Percentiles rank a stretch among this genome's conserved stretches.
These are phyloP conservation scores for Arbacia lixula DNA, from an alignment of 53 echinoderm and acorn worm species.

Conservation along the genomic window DNA sequence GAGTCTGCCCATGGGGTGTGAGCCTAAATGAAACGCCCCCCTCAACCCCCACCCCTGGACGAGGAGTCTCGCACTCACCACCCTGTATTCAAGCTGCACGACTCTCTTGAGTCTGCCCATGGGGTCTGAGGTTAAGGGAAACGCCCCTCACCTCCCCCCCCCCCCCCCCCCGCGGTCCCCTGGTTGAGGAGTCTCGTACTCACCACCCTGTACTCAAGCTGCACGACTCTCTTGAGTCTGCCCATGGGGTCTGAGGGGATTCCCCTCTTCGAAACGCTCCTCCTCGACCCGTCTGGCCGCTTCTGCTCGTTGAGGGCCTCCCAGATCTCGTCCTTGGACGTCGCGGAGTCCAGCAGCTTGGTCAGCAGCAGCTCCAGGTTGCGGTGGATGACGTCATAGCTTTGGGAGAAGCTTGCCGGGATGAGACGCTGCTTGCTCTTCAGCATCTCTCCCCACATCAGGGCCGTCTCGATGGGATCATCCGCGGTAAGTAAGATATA, in stretches of 20 bases:
- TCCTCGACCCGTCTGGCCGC: slow-evolving; percentile 9
- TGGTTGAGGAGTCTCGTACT: neutral
- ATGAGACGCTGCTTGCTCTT: neutral
- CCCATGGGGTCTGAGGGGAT: slow-evolving; percentile 14
- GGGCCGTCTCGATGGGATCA: slow-evolving; percentile 67
- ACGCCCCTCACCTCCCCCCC: too few relatives aligned
- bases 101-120: slow-evolving; percentile 42
- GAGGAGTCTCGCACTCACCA: too few relatives aligned
- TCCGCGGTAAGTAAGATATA: slow-evolving; percentile 68
- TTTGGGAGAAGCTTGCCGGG: neutral
- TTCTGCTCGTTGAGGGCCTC: slow-evolving; percentile 47
- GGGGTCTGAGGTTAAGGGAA: slow-evolving; percentile 4
- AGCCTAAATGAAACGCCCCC: neutral
- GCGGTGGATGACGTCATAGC: slow-evolving; percentile 21
- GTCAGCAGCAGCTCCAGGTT: slow-evolving; percentile 63
- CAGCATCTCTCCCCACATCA: slow-evolving; percentile 38
- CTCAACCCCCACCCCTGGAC: too few relatives aligned
- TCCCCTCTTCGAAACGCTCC: slow-evolving; percentile 16
- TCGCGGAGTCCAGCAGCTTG: slow-evolving; percentile 58
- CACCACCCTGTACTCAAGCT: slow-evolving; percentile 22
- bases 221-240: slow-evolving; percentile 34
- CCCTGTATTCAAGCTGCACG: slow-evolving; percentile 17
- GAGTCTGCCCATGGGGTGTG: slow-evolving; percentile 28
- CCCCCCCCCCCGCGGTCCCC: too few relatives aligned
- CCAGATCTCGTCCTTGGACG: slow-evolving; percentile 67